Evolutionary conservation across 2,113 vertebrate species (phyloP), one percentile per base, ranked within the genome.

Genomic region (Passer montanus): DNA sequence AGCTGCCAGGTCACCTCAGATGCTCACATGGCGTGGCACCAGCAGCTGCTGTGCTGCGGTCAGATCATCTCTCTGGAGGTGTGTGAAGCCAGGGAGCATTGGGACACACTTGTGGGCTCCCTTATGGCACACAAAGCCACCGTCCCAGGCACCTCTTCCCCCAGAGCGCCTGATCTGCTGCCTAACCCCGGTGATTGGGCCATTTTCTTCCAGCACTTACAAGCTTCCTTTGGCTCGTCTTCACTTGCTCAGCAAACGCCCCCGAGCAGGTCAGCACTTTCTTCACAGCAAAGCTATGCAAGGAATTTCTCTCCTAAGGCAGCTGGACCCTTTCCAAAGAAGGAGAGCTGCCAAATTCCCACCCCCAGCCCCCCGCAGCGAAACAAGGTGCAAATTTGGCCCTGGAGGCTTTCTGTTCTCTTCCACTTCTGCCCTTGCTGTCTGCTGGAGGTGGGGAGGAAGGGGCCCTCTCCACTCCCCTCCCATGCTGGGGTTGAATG

Each of bases 271-370:
- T 97, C 96, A 97, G 95, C 96, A 92, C 72, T 96, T 96, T 92
- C 70, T 95, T 92, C 88, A 92, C 67, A 69, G 79, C 85, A 86
- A 83, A 95, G 55, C 63, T 97, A 97, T 95, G 95, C 13, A 8
- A 94, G 75, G 95, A 96, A 97, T 96, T 96, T 88, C 85, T 96
- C 94, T 94, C 94, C 90, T 80, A 33, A 95, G 88, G 96, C 95
- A 93, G 83, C 56, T 95, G 85, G 72, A 89, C 50, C 46, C 43
- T 92, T 80, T 96, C 94, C 96, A 95, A 80, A 80, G 88, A 56
- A n/a, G 20, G 50, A 4, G 4, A 92, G 55, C 67, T 62, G 88
- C 79, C 75, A 91, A 69, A 77, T 87, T 78, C 60, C 46, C 73
- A 20, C 53, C 24, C n/a, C 30, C 28, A 49, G 69, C 74, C 73